phyloP scores from a whole-genome alignment of 2,113 vertebrate species.

The Bostrychus sinensis region DNA sequence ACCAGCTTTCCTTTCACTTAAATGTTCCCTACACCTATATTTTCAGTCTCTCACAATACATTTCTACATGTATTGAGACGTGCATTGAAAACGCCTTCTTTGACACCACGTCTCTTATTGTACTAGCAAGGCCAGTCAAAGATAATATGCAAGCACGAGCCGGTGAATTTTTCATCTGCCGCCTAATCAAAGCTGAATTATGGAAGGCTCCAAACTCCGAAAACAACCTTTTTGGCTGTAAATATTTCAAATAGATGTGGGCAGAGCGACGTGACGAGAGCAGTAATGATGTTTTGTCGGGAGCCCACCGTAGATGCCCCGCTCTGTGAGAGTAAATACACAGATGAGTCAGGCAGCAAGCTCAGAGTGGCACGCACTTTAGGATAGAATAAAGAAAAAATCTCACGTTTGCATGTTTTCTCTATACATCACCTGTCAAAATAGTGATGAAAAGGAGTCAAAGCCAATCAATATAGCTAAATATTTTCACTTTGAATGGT shows the following conservation, averaged over 20 bases:
- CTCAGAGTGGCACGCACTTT: slow-evolving; percentile 14
- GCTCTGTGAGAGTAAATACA: slow-evolving; percentile 51
- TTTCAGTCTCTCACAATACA: background rate
- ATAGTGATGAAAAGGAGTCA: background rate
- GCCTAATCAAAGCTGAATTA: slow-evolving; percentile 60
- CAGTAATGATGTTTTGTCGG: slow-evolving; percentile 52
- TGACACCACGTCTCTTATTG: background rate
- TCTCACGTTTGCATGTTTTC: slow-evolving; percentile 16
- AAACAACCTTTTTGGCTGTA: slow-evolving; percentile 51
- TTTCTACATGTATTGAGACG: background rate
- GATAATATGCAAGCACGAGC: slow-evolving; percentile 23
- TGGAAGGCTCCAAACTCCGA: slow-evolving; percentile 40
- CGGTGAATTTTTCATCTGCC: slow-evolving; percentile 49
- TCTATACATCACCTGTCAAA: background rate
- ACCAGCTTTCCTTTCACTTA: background rate
- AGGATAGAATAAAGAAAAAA: slow-evolving; percentile 45
- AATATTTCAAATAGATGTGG: slow-evolving; percentile 65
- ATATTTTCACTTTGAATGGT: background rate
- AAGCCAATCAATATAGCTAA: no score
- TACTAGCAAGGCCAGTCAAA: background rate
- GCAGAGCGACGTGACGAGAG: slow-evolving; percentile 40
- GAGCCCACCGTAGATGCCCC: slow-evolving; percentile 36
- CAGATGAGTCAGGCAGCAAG: slow-evolving; percentile 33
- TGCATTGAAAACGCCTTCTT: background rate
- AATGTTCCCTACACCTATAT: background rate